phyloP scores from a whole-genome alignment of 1,140 invertebrate species.

The Aphelenchoides besseyi region DNA sequence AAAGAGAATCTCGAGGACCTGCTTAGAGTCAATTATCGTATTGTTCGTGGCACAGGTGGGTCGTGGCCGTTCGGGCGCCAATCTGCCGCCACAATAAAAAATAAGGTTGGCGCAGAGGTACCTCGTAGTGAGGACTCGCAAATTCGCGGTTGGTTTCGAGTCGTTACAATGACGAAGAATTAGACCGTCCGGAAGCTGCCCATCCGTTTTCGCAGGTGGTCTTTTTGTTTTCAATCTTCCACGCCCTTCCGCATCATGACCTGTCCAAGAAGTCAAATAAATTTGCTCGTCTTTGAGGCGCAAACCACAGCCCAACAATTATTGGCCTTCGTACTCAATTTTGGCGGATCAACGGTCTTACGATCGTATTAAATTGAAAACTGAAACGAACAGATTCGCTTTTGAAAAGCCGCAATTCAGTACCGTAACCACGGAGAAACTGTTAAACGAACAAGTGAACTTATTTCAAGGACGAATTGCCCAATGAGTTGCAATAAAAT shows the following conservation, averaged over 20 bases:
- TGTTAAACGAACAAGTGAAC: not conserved
- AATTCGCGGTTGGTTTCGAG: too few species aligned
- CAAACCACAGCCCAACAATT: not conserved
- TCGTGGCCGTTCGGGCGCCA: not conserved
- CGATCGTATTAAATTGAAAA: slow-evolving; percentile 1
- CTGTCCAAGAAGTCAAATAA: not conserved
- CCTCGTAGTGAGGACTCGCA: too few species aligned
- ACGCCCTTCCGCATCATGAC: not conserved
- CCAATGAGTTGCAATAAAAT: too few species aligned
- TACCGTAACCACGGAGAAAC: not conserved
- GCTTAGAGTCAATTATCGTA: not conserved
- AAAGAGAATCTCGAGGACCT: too few species aligned
- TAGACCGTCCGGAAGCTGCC: not conserved
- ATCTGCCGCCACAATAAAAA: not conserved
- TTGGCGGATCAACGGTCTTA: not conserved
- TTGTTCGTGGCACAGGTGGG: not conserved
- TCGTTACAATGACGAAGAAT: too few species aligned
- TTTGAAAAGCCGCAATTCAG: not conserved
- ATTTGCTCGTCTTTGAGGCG: not conserved
- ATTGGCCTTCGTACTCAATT: too few species aligned
- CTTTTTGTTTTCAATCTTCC: not conserved
- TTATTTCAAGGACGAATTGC: too few species aligned
- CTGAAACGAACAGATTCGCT: not conserved
- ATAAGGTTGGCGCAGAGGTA: too few species aligned
- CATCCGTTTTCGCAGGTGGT: not conserved